Evolutionary conservation across 2,888 invertebrate species (phyloP), one percentile per base, ranked within the genome.

Genomic region (Parasteatoda lunata): DNA sequence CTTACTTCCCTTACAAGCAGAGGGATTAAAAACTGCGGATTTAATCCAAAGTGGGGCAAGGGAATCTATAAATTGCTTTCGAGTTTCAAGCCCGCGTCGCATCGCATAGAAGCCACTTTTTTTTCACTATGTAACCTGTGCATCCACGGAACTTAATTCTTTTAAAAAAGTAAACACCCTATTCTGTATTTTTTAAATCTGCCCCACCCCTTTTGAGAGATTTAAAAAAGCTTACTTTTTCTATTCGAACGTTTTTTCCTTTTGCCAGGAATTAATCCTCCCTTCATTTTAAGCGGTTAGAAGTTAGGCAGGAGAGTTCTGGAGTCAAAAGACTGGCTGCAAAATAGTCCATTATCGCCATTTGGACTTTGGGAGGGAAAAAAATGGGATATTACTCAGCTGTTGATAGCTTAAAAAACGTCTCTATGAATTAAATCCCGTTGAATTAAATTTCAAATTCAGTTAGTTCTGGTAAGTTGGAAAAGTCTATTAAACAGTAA

Each of bases 131-230:
- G 77, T 65, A 83, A 83, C 51, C 51, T 71, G 65, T 71, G 59
- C 65, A 66, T 6, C 47, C 47, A 47, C 82, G 68, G 13, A 69
- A 82, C 75, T 69, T 77, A 52, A 66, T 66, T 65, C 77, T 71
- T 72, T 15, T 73, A 66, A 80, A 80, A 83, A 83, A 71, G 77
- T 70, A 76, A 83, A 83, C 83, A 83, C 13, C 76, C 77, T 48
- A 83, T 83, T 83, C 83, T 71, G 65, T 47, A 6, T 65, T 69
- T 81, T 77, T 83, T 71, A 71, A 83, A 83, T 83, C 83, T 76
- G 76, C 83, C 83, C 83, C 30, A 66, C 77, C 83, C 77, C 64
- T 77, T 77, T 69, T 77, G 70, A 77, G 71, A 77, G 71, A 64
- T 77, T 77, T 51, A 77, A 83, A 83, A 71, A 77, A 59, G 4